Evolutionary conservation across 2,797 vertebrate species (phyloP).

Genomic region (Gadopsis marmoratus): DNA sequence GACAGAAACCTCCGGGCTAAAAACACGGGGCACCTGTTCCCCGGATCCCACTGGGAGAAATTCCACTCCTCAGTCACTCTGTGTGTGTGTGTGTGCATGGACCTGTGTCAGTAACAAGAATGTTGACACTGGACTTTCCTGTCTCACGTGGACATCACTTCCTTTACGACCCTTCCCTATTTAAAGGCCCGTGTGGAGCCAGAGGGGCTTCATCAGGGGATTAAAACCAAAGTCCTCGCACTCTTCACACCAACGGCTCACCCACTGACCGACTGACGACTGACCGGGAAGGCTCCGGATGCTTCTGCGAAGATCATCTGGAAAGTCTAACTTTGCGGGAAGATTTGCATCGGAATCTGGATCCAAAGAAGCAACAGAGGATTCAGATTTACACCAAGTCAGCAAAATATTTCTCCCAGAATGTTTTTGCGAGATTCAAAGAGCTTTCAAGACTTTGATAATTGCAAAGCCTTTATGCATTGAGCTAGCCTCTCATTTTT

Average conservation of each 20-base stretch:
- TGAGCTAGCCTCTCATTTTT: not conserved
- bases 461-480: not conserved
- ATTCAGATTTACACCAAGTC: not conserved
- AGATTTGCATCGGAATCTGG: not conserved
- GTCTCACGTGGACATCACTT: conserved; percentile 72
- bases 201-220: conserved; percentile 53
- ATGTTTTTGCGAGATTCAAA: not conserved
- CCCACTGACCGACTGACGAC: conserved; percentile 49
- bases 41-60: conserved; percentile 59
- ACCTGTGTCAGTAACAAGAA: conserved; percentile 33
- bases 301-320: conserved; percentile 14
- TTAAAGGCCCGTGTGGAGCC: conserved; percentile 70
- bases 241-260: conserved; percentile 54
- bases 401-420: not conserved
- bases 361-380: not conserved
- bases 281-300: conserved; percentile 2
- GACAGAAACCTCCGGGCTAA: conserved; percentile 57
- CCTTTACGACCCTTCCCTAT: conserved; percentile 63
- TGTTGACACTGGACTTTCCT: conserved; percentile 59
- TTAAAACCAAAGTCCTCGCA: conserved; percentile 53
- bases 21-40: conserved; percentile 74
- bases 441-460: not conserved
- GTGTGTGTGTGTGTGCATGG: conserved; percentile 13
- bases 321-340: not conserved
- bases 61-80: conserved; percentile 52